Percentiles rank a stretch among this genome's conserved stretches.
Conservation (phyloP, 2,888 invertebrate species). For the Phyllotreta cruciferae region DNA sequence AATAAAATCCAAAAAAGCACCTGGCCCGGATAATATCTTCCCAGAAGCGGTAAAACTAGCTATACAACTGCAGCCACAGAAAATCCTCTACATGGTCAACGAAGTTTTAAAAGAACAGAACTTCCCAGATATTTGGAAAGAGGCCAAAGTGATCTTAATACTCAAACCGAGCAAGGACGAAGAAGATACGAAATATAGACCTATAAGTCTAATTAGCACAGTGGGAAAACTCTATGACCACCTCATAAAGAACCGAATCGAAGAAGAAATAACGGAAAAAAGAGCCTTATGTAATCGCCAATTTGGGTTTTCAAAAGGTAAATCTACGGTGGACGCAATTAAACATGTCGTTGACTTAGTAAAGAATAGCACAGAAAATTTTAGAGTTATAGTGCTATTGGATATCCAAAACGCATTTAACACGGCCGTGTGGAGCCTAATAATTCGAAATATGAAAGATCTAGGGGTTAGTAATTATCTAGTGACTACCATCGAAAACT, state of each 20-base stretch:
- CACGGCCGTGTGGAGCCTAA: no score
- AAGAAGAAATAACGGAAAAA: not conserved
- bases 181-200: no score
- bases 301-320: conserved; percentile 12
- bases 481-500: not conserved
- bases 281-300: not conserved
- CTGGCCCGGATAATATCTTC: conserved; percentile 29
- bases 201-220: no score
- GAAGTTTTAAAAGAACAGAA: not conserved
- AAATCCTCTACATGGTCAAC: not conserved
- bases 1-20: conserved; percentile 22
- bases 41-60: conserved; percentile 19
- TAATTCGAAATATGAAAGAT: not conserved
- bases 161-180: no score
- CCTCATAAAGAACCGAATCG: conserved; percentile 5
- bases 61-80: not conserved
- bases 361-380: not conserved
- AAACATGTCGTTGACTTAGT: not conserved
- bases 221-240: conserved; percentile 4
- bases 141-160: not conserved
- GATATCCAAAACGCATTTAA: no score
- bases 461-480: not conserved
- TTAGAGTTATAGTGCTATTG: not conserved
- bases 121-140: not conserved
- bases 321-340: conserved; percentile 3